These are phyloP conservation scores for Siderastrea radians DNA, from an alignment of 92 coral and sea anemone genomes.

Conservation along the genomic window DNA sequence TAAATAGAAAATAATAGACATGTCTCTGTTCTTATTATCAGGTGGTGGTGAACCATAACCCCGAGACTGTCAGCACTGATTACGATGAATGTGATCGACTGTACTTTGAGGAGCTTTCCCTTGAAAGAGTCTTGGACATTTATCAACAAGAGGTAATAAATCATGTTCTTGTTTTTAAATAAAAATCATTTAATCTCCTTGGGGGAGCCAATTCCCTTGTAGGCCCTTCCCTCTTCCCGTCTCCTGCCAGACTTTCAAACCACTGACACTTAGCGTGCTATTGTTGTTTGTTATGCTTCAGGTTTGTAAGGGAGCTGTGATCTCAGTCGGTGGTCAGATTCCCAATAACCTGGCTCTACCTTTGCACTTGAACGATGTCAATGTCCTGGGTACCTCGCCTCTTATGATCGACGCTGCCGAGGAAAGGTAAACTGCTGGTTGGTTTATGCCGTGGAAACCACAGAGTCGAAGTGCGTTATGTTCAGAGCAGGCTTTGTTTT, in stretches of 20 bases:
- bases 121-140: constrained; percentile 96
- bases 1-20: not conserved
- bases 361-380: constrained; percentile 85
- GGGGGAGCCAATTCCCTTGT: not conserved
- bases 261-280: not conserved
- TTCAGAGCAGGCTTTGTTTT: not conserved
- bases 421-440: constrained; percentile 77
- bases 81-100: constrained; percentile 98
- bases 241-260: not conserved
- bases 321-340: constrained; percentile 99
- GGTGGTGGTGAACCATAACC: constrained; percentile 99
- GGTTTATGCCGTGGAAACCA: not conserved
- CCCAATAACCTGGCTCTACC: constrained; percentile 98
- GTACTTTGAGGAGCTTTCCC: constrained; percentile 98
- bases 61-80: constrained; percentile 99
- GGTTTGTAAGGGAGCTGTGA: constrained; percentile 82
- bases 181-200: too few relatives aligned
- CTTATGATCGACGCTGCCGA: constrained; percentile 98
- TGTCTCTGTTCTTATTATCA: constrained; percentile 2
- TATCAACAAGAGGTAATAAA: constrained; percentile 91
- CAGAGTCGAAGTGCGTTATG: not conserved
- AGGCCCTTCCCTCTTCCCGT: not conserved
- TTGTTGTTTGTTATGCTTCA: not conserved
- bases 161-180: too few relatives aligned
- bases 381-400: constrained; percentile 94